A percentile compares a stretch with the other conserved stretches of the same genome.
Conservation (phyloP, 2,888 invertebrate species). For the Caenorhabditis macrosperma region DNA sequence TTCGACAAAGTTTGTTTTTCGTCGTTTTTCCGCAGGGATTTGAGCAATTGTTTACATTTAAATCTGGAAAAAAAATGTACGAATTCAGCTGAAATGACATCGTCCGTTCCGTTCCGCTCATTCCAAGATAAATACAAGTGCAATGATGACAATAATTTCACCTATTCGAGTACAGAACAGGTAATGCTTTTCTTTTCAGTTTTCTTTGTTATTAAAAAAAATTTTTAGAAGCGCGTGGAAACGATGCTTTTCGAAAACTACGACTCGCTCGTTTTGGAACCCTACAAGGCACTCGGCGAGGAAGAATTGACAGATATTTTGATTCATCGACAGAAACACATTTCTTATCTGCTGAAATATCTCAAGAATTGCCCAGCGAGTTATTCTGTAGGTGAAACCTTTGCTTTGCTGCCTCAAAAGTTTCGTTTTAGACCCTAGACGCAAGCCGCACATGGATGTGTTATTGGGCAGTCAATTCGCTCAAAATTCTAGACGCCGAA, state of each 20-base stretch:
- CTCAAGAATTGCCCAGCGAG: slow-evolving; percentile 49
- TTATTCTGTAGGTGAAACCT: slow-evolving; percentile 41
- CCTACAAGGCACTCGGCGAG: slow-evolving; percentile 34
- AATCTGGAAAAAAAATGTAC: not conserved
- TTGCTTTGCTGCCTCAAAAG: not conserved
- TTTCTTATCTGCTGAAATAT: slow-evolving; percentile 52
- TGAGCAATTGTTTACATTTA: not conserved
- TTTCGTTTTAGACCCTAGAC: slow-evolving; percentile 85
- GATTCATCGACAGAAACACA: slow-evolving; percentile 55
- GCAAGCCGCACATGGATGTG: slow-evolving; percentile 96
- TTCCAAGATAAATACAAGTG: slow-evolving; percentile 50
- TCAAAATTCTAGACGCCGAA: slow-evolving; percentile 87
- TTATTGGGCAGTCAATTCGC: slow-evolving; percentile 95
- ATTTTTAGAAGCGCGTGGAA: slow-evolving; percentile 63
- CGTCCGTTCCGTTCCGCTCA: slow-evolving; percentile 44
- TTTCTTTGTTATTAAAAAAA: not conserved
- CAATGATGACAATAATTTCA: slow-evolving; percentile 66
- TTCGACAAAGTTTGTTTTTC: not conserved
- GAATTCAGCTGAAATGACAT: slow-evolving; percentile 22
- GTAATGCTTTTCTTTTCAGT: slow-evolving; percentile 34
- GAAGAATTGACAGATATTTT: slow-evolving; percentile 31
- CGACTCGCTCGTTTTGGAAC: slow-evolving; percentile 27
- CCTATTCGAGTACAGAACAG: slow-evolving; percentile 70
- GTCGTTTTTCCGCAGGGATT: not conserved
- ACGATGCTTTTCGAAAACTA: slow-evolving; percentile 52